Base-by-base conservation (phyloP, 2,113 vertebrate genomes). In the Lepus europaeus region DNA sequence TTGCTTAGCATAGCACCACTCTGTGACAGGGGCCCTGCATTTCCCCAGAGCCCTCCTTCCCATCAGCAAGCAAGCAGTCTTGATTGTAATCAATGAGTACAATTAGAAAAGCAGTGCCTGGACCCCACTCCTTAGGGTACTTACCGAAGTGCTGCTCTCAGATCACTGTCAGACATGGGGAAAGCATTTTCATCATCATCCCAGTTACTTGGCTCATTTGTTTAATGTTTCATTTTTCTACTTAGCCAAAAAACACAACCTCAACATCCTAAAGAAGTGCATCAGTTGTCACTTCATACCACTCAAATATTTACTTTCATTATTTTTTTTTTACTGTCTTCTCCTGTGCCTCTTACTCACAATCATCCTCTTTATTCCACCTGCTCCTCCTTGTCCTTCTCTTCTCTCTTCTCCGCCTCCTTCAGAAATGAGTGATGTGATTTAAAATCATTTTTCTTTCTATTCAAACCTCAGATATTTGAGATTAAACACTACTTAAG, bases 401-500 rank as follows among this genome's bases (percentile, higher is more conserved):
- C 10, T 33, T 33, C 23, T 14, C 29, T 17, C n/a, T 31, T 3
- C 1, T 31, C 16, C 1, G 49, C 13, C 36, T 74, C 45, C 72
- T 31, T 69, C 6, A 81, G 13, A 64, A 49, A 68, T 63, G 80
- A 0, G 49, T 79, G 33, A 1, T n/a, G 3, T 80, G 10, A 8
- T 59, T 73, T 82, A 31, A 59, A 36, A 3, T n/a, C 8, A 68
- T 31, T 36, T 74, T 85, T 68, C 12, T 17, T 77, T 85, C n/a
- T 76, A 2, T 76, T 84, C 25, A 83, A 27, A 84, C 7, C 69
- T 87, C 31, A 72, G 4, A 68, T 64, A 9, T 68, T 93, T 74
- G 63, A 16, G 73, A 92, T 49, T 76, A 86, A 93, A 72, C 19
- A 25, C 13, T 68, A 77, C 64, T 70, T 49, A 85, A 93, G 31